Conservation (phyloP, 1,140 invertebrate genomes). For the Hyposmocoma kahamanoa region DNA sequence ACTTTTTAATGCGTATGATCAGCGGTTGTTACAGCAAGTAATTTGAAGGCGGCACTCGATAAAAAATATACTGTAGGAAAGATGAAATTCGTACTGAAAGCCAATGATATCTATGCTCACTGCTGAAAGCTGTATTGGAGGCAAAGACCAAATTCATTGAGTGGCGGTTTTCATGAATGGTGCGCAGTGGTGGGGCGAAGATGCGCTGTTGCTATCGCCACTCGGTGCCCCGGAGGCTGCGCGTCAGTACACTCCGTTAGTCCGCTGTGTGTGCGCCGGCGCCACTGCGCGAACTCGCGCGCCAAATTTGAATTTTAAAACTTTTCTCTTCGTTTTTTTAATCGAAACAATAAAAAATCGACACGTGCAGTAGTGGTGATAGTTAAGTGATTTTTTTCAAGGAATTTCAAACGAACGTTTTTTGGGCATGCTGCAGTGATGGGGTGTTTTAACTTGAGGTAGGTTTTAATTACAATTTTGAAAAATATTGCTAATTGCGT, state of each 20-base stretch:
- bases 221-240: conserved; percentile 36
- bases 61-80: too few species aligned
- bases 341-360: conserved; percentile 16
- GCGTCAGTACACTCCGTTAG: conserved; percentile 20
- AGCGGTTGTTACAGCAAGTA: too few species aligned
- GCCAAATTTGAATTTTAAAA: conserved; percentile 34
- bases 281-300: conserved; percentile 37
- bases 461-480: conserved; percentile 19
- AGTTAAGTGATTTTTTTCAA: conserved; percentile 30
- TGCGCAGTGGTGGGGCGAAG: conserved; percentile 38
- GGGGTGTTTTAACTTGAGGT: conserved; percentile 54
- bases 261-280: conserved; percentile 29
- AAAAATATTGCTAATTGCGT: too few species aligned
- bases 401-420: conserved; percentile 21
- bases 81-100: too few species aligned
- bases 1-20: too few species aligned
- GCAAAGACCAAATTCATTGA: conserved; percentile 42
- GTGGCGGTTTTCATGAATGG: conserved; percentile 58
- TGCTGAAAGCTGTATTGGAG: too few species aligned
- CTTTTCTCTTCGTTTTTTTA: conserved; percentile 16
- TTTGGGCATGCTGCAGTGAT: conserved; percentile 50
- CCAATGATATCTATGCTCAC: too few species aligned
- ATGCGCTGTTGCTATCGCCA: conserved; percentile 10
- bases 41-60: too few species aligned
- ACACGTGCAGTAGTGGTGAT: conserved; percentile 24